Conservation (phyloP, 2,113 vertebrate species). For the Gobius niger region DNA sequence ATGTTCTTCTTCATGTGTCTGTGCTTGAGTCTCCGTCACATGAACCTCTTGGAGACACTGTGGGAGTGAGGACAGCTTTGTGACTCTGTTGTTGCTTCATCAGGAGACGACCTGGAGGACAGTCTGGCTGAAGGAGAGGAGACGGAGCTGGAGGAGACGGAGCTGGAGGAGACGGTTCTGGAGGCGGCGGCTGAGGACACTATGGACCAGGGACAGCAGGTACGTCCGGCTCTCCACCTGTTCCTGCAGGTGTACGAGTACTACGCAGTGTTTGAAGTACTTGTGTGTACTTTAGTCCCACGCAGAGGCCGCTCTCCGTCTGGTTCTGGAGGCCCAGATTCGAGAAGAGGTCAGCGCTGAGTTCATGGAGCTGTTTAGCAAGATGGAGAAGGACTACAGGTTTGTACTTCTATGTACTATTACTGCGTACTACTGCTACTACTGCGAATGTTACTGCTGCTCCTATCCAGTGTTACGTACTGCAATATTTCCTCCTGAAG, state of each 20-base stretch:
- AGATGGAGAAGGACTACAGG: slow-evolving; percentile 85
- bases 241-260: not conserved
- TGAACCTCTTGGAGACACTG: too few species aligned
- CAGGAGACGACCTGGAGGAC: slow-evolving; percentile 40
- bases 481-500: too few species aligned
- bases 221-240: not conserved
- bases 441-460: too few species aligned
- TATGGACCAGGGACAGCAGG: slow-evolving; percentile 45
- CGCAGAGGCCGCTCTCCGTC: slow-evolving; percentile 37
- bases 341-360: slow-evolving; percentile 87
- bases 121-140: slow-evolving; percentile 43
- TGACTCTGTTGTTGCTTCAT: too few species aligned
- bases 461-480: too few species aligned
- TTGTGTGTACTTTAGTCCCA: not conserved
- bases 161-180: slow-evolving; percentile 52
- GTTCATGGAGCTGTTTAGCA: slow-evolving; percentile 79
- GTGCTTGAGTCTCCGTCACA: too few species aligned
- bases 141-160: slow-evolving; percentile 35
- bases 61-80: too few species aligned
- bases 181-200: slow-evolving; percentile 25
- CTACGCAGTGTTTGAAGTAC: not conserved
- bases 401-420: slow-evolving; percentile 33
- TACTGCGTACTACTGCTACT: not conserved
- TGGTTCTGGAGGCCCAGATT: slow-evolving; percentile 85
- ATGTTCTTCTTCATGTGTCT: too few species aligned